Evolutionary conservation across 2,113 vertebrate species (phyloP).

Genomic region (Tursiops truncatus): DNA sequence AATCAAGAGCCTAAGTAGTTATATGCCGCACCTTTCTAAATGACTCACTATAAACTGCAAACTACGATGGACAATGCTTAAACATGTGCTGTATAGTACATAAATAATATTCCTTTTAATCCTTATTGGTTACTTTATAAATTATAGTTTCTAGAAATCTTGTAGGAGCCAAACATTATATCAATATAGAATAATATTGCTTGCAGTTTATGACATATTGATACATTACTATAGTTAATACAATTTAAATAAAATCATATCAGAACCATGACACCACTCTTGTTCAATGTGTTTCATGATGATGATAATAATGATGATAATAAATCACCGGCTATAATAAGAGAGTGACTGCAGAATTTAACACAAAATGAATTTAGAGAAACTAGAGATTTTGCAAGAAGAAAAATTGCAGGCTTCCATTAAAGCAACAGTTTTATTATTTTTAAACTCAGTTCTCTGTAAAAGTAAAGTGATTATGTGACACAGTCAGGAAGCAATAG

Average conservation of each 20-base stretch:
- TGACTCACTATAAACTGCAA: not conserved
- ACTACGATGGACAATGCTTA: not conserved
- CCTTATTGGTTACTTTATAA: not conserved
- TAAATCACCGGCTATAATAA: not conserved
- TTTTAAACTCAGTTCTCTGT: not conserved
- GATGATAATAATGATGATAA: not conserved
- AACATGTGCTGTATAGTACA: not conserved
- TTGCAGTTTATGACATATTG: not conserved
- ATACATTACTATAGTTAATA: not conserved
- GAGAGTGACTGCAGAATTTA: not conserved
- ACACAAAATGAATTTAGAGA: not conserved
- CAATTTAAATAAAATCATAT: not conserved
- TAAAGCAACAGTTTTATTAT: not conserved
- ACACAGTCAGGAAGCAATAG: not conserved
- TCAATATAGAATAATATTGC: not conserved
- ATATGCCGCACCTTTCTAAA: not conserved
- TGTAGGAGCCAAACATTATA: not conserved
- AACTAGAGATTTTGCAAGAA: not conserved
- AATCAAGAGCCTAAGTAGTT: not conserved
- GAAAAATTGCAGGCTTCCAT: not conserved
- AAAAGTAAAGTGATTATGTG: constrained; percentile 11
- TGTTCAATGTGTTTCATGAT: not conserved
- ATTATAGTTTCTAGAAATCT: not conserved
- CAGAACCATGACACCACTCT: not conserved
- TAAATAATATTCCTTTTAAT: not conserved